Evolutionary conservation across 1,140 invertebrate species (phyloP), one percentile per base, ranked within the genome.

Genomic region (Tetramorium simillimum): DNA sequence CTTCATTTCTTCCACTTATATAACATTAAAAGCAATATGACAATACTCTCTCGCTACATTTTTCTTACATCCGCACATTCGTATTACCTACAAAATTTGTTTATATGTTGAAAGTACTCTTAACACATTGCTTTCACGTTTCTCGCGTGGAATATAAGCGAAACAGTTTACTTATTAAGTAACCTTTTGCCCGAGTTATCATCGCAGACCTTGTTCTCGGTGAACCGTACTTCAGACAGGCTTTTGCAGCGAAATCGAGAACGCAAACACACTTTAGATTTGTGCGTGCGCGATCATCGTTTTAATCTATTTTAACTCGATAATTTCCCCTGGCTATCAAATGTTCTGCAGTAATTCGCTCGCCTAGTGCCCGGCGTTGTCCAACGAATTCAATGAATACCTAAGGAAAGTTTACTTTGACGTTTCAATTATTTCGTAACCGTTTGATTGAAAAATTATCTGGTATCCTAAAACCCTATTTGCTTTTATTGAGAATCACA

Each of bases 301-400:
- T 82, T 84, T 84, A 73, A 84, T 84, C 80, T 60, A 72, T 81
- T 81, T 84, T 73, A 84, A 84, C 43, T 73, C 53, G 80, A 62
- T 84, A 73, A 84, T 84, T 73, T 56, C 37, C 18, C 69, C 43
- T 46, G 69, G 12, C 24, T 75, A 75, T 60, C 80, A 84, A 84
- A 60, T 49, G 46, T 46, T 43, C 28, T 46, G 21, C 21, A 40
- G 24, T 60, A 43, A n/a, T 46, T 46, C 53, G 16, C 7, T 81
- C n/a, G 43, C 2, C 4, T 37, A 67, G 24, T 33, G 21, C 7
- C 3, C 6, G n/a, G n/a, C 7, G n/a, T 10, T 51, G 18, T 16
- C 69, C 24, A 14, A 81, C 33, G n/a, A 53, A 33, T 73, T 9
- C 33, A 56, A 40, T 40, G 46, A 69, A 69, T 80, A 80, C 21